A percentile compares a stretch with the other conserved stretches of the same genome.
Evolutionary conservation across 1,140 invertebrate genomes (phyloP).

Genomic region (Drosophila hydei): DNA sequence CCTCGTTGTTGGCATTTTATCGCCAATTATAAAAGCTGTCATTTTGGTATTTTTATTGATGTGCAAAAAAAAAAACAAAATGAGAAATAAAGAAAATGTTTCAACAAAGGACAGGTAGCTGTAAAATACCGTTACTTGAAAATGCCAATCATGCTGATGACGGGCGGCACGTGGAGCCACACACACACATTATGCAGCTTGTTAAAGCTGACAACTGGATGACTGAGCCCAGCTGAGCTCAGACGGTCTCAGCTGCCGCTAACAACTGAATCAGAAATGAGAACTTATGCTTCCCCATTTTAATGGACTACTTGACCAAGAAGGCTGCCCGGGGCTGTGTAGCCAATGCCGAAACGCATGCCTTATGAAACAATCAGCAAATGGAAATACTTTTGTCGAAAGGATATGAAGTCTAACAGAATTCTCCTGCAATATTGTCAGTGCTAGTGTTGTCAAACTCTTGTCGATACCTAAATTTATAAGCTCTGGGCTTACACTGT

Average conservation of each 20-base stretch:
- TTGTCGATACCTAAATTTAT: too few relatives aligned
- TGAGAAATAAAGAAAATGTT: constrained; percentile 40
- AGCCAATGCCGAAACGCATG: constrained; percentile 6
- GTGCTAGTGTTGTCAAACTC: too few relatives aligned
- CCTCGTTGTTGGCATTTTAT: constrained; percentile 77
- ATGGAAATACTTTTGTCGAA: too few relatives aligned
- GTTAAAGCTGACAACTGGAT: constrained; percentile 42
- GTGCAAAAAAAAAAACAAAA: constrained; percentile 29
- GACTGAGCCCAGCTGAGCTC: constrained; percentile 20
- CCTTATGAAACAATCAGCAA: not conserved
- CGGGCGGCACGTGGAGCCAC: constrained; percentile 17
- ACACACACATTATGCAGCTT: constrained; percentile 23
- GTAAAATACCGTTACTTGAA: constrained; percentile 51
- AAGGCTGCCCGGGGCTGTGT: not conserved
- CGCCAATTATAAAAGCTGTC: constrained; percentile 79
- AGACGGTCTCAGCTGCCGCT: not conserved
- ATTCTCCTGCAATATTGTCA: too few relatives aligned
- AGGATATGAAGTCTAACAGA: not conserved
- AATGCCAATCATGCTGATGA: constrained; percentile 70
- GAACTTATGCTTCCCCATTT: constrained; percentile 5
- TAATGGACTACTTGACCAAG: constrained; percentile 28
- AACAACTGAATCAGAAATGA: not conserved
- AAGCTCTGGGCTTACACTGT: too few relatives aligned
- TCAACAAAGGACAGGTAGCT: constrained; percentile 48
- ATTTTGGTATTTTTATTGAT: constrained; percentile 72